These are phyloP conservation scores for Iguana delicatissima DNA, from an alignment of 2,797 vertebrate species.

Conservation along the genomic window DNA sequence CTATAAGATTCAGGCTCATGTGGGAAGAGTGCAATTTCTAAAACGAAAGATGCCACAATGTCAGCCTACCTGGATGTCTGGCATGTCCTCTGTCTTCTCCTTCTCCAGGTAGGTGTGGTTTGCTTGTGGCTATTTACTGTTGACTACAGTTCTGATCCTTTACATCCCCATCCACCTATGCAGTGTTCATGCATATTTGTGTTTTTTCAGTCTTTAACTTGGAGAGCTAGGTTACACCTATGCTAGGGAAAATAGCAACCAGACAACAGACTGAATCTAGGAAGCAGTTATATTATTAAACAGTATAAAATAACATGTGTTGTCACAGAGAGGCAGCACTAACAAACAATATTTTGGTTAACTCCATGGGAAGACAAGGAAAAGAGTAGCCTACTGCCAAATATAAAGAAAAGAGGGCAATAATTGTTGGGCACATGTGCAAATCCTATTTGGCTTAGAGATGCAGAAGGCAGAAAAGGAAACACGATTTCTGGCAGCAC, in stretches of 20 bases:
- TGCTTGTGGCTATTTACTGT: not conserved
- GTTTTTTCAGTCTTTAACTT: too few species aligned
- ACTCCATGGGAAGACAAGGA: not conserved
- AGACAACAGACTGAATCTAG: too few species aligned
- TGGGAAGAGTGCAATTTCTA: not conserved
- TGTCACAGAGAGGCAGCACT: not conserved
- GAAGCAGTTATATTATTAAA: not conserved
- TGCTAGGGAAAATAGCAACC: too few species aligned
- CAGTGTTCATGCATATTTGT: too few species aligned
- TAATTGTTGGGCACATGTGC: not conserved
- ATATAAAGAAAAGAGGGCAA: not conserved
- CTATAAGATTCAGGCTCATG: conserved; percentile 29
- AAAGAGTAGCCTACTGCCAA: not conserved
- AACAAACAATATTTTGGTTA: not conserved
- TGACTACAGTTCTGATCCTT: not conserved
- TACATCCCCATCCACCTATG: too few species aligned
- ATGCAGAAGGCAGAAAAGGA: not conserved
- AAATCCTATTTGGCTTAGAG: not conserved
- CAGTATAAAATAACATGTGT: not conserved
- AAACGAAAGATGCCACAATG: not conserved
- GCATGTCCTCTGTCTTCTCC: not conserved
- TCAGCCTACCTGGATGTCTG: not conserved
- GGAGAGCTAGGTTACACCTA: too few species aligned
- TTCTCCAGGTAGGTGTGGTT: too few species aligned
- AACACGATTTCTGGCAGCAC: not conserved